A percentile compares a stretch with the other conserved stretches of the same genome.
phyloP scores from a whole-genome alignment of 2,113 vertebrate genomes.

The Lipotes vexillifer region DNA sequence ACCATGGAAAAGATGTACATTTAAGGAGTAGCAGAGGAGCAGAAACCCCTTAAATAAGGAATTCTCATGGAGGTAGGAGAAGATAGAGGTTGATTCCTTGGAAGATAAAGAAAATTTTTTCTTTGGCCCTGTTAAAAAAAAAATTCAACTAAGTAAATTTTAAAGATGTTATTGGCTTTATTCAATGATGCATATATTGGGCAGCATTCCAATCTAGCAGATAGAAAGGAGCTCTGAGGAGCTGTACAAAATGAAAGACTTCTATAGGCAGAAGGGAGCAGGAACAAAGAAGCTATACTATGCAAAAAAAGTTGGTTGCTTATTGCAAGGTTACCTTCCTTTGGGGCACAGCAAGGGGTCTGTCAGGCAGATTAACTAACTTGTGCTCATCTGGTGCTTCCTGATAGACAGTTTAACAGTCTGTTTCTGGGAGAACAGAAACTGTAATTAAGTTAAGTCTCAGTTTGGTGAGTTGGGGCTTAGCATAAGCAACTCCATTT shows the following conservation, averaged over 20 bases:
- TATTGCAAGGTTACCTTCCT: background rate
- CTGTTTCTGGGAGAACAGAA: background rate
- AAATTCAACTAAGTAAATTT: background rate
- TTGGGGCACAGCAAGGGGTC: no score
- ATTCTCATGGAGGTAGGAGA: background rate
- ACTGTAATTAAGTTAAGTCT: background rate
- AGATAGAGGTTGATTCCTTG: background rate
- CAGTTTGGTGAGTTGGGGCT: background rate
- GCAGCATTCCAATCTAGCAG: background rate
- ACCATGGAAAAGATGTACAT: no score
- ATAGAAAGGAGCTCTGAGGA: background rate
- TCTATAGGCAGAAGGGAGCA: background rate
- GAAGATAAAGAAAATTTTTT: background rate
- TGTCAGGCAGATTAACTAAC: background rate
- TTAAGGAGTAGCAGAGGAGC: background rate
- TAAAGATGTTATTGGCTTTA: background rate
- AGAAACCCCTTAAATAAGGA: background rate
- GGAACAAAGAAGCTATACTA: background rate
- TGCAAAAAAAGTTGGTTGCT: background rate
- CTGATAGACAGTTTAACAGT: background rate
- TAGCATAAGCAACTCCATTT: background rate
- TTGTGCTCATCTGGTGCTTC: background rate
- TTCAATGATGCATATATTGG: background rate
- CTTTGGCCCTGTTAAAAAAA: background rate
- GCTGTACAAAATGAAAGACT: background rate